Base-by-base conservation (phyloP, 1,140 invertebrate species). In the Nasonia giraulti region DNA sequence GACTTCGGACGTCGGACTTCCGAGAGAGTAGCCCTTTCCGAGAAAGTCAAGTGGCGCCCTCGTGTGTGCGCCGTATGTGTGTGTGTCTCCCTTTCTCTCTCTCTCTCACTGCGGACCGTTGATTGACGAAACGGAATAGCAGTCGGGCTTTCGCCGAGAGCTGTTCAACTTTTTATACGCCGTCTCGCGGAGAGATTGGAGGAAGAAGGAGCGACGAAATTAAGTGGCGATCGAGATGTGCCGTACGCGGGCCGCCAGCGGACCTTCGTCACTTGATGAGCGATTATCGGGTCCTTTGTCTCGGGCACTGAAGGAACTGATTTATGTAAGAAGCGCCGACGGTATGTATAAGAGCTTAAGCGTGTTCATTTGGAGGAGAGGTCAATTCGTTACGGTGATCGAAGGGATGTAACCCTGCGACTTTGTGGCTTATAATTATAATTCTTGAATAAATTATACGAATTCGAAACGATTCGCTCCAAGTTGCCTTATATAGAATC, bases 1-100 rank as follows among this genome's bases (percentile, higher is more conserved):
- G 88, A 89, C 86, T 87, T 88, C 69, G 83, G 71, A 84, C 82
- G 76, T 69, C 40, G 40, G 44, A 85, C 69, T 82, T 85, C 68
- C 80, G 47, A 71, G n/a, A n/a, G 44, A 77, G 75, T 33, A 68
- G 62, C 44, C 5, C 6, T 20, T 71, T 50, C 79, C 55, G 55
- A 62, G 55, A 62, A 62, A 62, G 55, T 62, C 55, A n/a, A 62
- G 55, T 62, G 50, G 50, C 17, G 50, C 3, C 50, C 50, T 17
- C 50, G 12, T 55, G 50, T 55, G 55, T n/a, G 55, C 20, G 50
- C 47, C 11, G 10, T 11, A 11, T 50, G 14, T 62, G 17, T 20
- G 17, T 62, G 0, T 62, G 0, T 27, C 5, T 6, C 69, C 2
- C 69, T 27, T 0, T 62, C 4, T 71, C 73, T 75, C 31, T 40